phyloP scores from a whole-genome alignment of 2,113 vertebrate genomes.

The Pangasianodon gigas region DNA sequence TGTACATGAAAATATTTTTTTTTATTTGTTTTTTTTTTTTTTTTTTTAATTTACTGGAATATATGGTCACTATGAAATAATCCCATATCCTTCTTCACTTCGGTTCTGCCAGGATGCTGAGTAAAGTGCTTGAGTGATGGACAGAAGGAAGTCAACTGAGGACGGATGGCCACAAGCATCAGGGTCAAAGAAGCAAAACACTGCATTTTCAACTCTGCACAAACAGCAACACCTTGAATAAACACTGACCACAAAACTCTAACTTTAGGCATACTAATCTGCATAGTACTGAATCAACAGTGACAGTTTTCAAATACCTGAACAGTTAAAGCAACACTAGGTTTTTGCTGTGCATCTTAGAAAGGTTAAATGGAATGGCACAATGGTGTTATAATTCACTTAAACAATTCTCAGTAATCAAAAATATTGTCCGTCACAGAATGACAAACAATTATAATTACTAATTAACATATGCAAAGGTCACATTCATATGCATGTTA shows the following conservation, averaged over 20 bases:
- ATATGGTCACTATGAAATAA: constrained; percentile 47
- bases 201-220: background rate
- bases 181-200: background rate
- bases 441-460: constrained; percentile 32
- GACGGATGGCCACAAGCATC: background rate
- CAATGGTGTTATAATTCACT: constrained; percentile 14
- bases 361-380: constrained; percentile 33
- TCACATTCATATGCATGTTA: constrained; percentile 19
- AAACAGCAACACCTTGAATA: background rate
- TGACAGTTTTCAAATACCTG: background rate
- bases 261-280: background rate
- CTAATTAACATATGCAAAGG: constrained; percentile 35
- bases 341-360: background rate
- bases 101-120: constrained; percentile 51
- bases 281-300: background rate
- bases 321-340: background rate
- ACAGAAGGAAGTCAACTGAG: constrained; percentile 21
- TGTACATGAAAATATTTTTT: constrained; percentile 60
- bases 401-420: constrained; percentile 38
- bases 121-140: constrained; percentile 56
- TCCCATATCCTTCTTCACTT: constrained; percentile 43
- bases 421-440: constrained; percentile 8
- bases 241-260: background rate
- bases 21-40: constrained; percentile 30
- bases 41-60: constrained; percentile 47